Evolutionary conservation across 2,797 vertebrate genomes (phyloP), one percentile per base, ranked within the genome.

Genomic region (Falco columbarius): DNA sequence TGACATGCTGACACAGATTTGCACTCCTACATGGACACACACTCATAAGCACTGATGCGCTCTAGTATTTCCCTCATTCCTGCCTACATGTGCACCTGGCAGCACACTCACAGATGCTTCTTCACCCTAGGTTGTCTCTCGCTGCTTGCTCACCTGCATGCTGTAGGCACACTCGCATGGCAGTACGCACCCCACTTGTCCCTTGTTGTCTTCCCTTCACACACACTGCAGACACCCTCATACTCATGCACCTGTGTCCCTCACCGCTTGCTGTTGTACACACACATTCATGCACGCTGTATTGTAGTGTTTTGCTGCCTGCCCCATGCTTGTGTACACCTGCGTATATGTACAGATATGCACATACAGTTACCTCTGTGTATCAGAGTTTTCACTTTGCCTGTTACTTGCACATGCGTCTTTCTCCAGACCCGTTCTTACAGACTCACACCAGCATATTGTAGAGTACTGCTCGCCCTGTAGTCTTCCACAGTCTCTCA

Each of bases 141-240:
- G 2, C 32, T 59, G 49, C 68, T 49, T 15, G 9, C 54, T 87
- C 22, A 7, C 0, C 0, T 27, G 42, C 59, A 12, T 7, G 0
- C 66, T 5, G 2, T 47, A 38, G 27, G 62, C 73, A 79, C 20
- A 3, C 23, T 71, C 34, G n/a, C 29, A 4, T 30, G 9, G 4
- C 51, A 56, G 26, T 32, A 16, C 22, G 3, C 52, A 79, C 27
- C 23, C 36, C 51, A 17, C 55, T 36, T 14, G 26, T 51, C 40
- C 34, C 26, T 46, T 56, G 17, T 32, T 51, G 23, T 18, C 27
- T 27, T 29, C 52, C 59, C 18, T n/a, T 75, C 54, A 24, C 58
- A 12, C 61, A 7, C 27, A 4, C 67, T 36, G 44, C 8, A 5
- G 9, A 40, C 42, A 9, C 52, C 29, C 42, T 70, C 55, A 9